Evolutionary conservation across 1,140 invertebrate genomes (phyloP), one percentile per base, ranked within the genome.

Genomic region (Drosophila miranda): DNA sequence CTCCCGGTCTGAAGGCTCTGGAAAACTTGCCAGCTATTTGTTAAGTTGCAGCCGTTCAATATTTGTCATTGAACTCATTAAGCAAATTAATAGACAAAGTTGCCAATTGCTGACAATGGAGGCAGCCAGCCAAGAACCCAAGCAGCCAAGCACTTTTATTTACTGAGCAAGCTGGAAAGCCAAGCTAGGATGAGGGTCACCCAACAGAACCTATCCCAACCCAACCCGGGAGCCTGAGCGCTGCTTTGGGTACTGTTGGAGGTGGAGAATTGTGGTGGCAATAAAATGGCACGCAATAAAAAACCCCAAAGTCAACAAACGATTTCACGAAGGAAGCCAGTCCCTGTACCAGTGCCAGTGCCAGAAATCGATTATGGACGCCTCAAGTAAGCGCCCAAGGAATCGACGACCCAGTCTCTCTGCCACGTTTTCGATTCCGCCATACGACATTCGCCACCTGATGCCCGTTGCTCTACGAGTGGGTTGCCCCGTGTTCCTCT

Each of bases 31-130:
- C 56, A 80, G 64, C 66, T 70, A 76, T 76, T 80, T 75, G 78
- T 67, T 79, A 75, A 80, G 76, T 79, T 66, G 52, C 62, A 75
- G 44, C 72, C 64, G 75, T 87, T 81, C 81, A 87, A 86, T 86
- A 87, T 87, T 87, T 87, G 82, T 87, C 82, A 87, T 77, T 71
- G 82, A 87, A 87, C 78, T 87, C 82, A 87, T 87, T 87, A 87
- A 87, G 82, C 70, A 87, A 87, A 87, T 87, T 87, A 87, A 87
- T 82, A 87, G 82, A 87, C 82, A 87, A 87, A 87, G 82, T 87
- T 87, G 58, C 82, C 78, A 82, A 73, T 73, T 75, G 80, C 75
- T 60, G 76, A 74, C 67, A 86, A 76, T 86, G 71, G 59, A 50
- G 58, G 53, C 30, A 11, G 50, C 54, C 34, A 23, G 64, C 64